Evolutionary conservation across 2,113 vertebrate species (phyloP), one percentile per base, ranked within the genome.

Genomic region (Phylloscopus whistleri): DNA sequence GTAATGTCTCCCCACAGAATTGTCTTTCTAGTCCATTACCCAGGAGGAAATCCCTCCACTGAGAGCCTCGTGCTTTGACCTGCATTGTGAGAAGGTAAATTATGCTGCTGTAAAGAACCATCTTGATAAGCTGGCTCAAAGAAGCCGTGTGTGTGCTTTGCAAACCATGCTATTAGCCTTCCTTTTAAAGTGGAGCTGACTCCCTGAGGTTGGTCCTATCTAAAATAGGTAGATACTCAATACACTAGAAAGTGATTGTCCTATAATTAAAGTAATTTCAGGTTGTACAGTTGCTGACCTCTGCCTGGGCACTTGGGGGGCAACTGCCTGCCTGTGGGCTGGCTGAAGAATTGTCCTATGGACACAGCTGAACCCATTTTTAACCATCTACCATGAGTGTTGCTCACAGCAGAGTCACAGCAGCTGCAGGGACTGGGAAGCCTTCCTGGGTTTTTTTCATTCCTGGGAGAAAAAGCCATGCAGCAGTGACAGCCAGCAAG

Each of bases 41-140:
- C 6, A 3, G 22, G 59, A 83, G 62, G 75, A 91, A 90, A 86
- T 51, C 11, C 70, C n/a, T 94, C 18, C 31, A 12, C 8, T 18
- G 56, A 79, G 69, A 89, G 33, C 21, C 37, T 75, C 7, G 1
- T 49, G n/a, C 77, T 87, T 84, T 87, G 74, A 68, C 69, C 62
- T 4, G 1, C 28, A 43, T 55, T 73, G 35, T 74, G 59, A 58
- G 53, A 85, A 80, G 74, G 53, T 37, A 95, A 90, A 93, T 87
- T 73, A 69, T 0, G 0, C 83, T 87, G 37, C 75, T 56, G 49
- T 49, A 75, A 86, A 86, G 52, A 84, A 12, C 28, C 24, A 28
- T 60, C 85, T 78, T 86, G 92, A 93, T 88, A 90, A 88, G 48
- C 44, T 67, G 73, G 22, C 60, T 90, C 68, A 92, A 89, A 90